Conservation (phyloP, 2,797 vertebrate species). For the Argyrosomus regius region DNA sequence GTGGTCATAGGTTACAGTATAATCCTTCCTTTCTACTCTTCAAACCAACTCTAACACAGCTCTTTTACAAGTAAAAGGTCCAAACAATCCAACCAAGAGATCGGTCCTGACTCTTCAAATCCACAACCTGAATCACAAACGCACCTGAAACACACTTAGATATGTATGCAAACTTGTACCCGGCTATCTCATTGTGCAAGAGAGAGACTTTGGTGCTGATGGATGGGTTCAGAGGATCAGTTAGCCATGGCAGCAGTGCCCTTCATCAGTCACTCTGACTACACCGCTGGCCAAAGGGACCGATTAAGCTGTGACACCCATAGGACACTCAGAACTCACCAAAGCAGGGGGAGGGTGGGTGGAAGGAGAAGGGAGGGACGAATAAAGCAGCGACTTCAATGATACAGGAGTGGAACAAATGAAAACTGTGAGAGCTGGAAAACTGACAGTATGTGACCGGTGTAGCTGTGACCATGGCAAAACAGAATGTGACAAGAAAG, state of each 20-base stretch:
- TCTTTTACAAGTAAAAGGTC: neutral
- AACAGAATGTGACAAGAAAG: constrained; percentile 1
- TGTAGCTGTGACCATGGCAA: neutral
- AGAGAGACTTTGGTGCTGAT: constrained; percentile 33
- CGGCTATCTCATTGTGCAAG: constrained; percentile 15
- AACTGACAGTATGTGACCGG: neutral
- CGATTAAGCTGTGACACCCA: constrained; percentile 58
- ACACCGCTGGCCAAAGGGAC: constrained; percentile 35
- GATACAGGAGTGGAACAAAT: constrained; percentile 36
- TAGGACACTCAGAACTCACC: constrained; percentile 51
- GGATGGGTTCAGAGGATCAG: constrained; percentile 47
- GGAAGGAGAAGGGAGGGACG: neutral
- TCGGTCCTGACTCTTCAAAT: neutral
- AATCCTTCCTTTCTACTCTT: neutral
- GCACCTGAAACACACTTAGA: neutral
- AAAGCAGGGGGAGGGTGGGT: neutral
- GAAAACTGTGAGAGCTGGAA: constrained; percentile 14
- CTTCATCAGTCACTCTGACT: constrained; percentile 56
- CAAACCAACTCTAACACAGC: neutral
- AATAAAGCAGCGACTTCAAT: constrained; percentile 35
- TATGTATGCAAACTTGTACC: constrained; percentile 12
- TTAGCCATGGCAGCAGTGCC: constrained; percentile 43
- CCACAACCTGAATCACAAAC: constrained; percentile 1
- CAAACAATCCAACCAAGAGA: neutral
- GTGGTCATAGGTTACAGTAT: neutral